A percentile compares a stretch with the other conserved stretches of the same genome.
Conservation (phyloP, 2,888 invertebrate genomes). For the Ligdia adustata region DNA sequence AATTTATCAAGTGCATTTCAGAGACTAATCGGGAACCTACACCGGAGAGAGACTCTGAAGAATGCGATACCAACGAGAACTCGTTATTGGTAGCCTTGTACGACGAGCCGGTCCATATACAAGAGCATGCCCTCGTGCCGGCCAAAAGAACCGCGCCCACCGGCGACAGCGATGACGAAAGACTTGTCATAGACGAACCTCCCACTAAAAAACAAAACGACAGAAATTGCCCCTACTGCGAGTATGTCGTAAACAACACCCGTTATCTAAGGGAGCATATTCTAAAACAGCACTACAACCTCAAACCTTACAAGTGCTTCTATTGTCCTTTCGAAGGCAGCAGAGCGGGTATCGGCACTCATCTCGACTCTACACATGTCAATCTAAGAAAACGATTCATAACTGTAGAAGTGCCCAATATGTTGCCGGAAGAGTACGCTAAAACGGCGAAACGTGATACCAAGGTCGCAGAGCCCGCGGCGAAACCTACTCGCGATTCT, state of each 20-base stretch:
- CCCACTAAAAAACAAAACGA: constrained; percentile 22
- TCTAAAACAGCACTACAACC: constrained; percentile 67
- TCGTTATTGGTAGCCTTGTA: constrained; percentile 67
- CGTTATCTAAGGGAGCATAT: constrained; percentile 63
- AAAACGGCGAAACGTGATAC: neutral
- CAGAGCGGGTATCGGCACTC: constrained; percentile 51
- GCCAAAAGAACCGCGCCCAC: constrained; percentile 34
- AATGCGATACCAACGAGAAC: constrained; percentile 59
- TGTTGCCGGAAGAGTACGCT: constrained; percentile 7
- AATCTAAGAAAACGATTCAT: constrained; percentile 35
- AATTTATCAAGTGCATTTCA: constrained; percentile 40
- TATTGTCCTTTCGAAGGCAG: constrained; percentile 62
- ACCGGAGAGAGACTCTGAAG: constrained; percentile 10
- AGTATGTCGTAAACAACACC: constrained; percentile 30
- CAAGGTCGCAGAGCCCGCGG: neutral
- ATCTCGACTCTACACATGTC: constrained; percentile 57
- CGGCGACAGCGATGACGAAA: constrained; percentile 57
- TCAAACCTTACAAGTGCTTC: constrained; percentile 69
- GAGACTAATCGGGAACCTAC: constrained; percentile 3
- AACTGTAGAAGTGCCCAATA: constrained; percentile 39
- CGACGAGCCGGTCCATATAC: constrained; percentile 57
- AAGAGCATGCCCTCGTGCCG: constrained; percentile 39
- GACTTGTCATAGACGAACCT: constrained; percentile 55
- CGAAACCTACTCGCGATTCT: neutral
- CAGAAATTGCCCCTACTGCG: constrained; percentile 59